These are phyloP conservation scores for Carcharodon carcharias DNA, from an alignment of 2,797 vertebrate genomes.

Conservation along the genomic window DNA sequence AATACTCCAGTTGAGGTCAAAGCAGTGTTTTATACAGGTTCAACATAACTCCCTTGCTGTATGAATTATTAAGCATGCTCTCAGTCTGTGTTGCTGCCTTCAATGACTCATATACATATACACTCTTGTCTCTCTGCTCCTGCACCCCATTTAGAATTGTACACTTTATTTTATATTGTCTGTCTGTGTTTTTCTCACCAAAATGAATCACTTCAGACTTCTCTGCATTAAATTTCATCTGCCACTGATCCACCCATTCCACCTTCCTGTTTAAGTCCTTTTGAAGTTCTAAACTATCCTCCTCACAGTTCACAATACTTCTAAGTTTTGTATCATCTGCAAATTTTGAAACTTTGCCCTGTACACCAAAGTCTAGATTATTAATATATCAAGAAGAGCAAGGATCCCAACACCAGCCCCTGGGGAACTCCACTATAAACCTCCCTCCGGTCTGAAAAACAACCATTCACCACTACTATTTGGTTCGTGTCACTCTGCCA, in stretches of 20 bases:
- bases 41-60: not conserved
- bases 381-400: not conserved
- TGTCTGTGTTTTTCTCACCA: not conserved
- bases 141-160: not conserved
- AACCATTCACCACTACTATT: not conserved
- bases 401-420: not conserved
- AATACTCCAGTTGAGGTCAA: not conserved
- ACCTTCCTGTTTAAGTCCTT: not conserved
- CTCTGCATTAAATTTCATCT: not conserved
- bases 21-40: not conserved
- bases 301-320: not conserved
- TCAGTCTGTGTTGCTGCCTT: not conserved
- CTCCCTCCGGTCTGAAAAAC: not conserved
- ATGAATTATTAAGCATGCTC: not conserved
- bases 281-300: not conserved
- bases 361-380: not conserved
- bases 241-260: not conserved
- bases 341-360: not conserved
- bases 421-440: not conserved
- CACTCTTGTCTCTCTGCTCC: not conserved
- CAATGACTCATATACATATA: not conserved
- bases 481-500: not conserved
- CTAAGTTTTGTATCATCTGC: not conserved
- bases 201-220: not conserved
- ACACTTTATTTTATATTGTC: not conserved